phyloP scores from a whole-genome alignment of 1,140 invertebrate genomes.

The Neuroterus valhalla region DNA sequence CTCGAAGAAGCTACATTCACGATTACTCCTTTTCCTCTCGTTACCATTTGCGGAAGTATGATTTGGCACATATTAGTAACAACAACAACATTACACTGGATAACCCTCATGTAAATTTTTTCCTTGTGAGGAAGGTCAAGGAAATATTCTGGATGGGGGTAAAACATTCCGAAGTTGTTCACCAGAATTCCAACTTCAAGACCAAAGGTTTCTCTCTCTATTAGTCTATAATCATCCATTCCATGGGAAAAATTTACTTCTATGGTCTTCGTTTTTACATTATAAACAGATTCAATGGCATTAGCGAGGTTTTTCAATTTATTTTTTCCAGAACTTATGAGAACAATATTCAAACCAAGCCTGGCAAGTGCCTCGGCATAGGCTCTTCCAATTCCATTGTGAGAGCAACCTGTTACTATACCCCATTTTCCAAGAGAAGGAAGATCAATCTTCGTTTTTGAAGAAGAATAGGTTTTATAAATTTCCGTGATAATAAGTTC shows the following conservation, averaged over 20 bases:
- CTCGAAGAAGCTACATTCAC: constrained; percentile 82
- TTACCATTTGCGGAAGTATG: constrained; percentile 80
- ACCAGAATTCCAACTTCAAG: constrained; percentile 80
- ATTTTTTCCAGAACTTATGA: constrained; percentile 88
- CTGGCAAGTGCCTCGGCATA: constrained; percentile 88
- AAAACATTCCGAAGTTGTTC: constrained; percentile 82
- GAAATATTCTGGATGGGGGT: constrained; percentile 78
- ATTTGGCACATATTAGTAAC: constrained; percentile 88
- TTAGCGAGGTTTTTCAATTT: constrained; percentile 82
- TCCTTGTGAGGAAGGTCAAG: constrained; percentile 66
- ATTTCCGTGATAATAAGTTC: constrained; percentile 47
- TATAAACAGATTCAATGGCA: constrained; percentile 80
- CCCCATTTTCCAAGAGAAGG: constrained; percentile 60
- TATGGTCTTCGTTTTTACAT: constrained; percentile 87
- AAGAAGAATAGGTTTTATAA: constrained; percentile 51
- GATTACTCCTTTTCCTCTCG: constrained; percentile 78
- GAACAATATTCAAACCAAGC: constrained; percentile 87
- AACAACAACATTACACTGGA: constrained; percentile 84
- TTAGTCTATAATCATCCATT: constrained; percentile 72
- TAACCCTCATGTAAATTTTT: constrained; percentile 75
- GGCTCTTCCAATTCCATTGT: constrained; percentile 91
- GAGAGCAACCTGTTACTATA: constrained; percentile 90
- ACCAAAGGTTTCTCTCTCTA: constrained; percentile 74
- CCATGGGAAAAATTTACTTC: constrained; percentile 85
- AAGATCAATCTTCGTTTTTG: constrained; percentile 47